Percentiles rank a stretch among this genome's conserved stretches.
phyloP scores from a whole-genome alignment of 1,140 invertebrate species.

The Nephila pilipes region DNA sequence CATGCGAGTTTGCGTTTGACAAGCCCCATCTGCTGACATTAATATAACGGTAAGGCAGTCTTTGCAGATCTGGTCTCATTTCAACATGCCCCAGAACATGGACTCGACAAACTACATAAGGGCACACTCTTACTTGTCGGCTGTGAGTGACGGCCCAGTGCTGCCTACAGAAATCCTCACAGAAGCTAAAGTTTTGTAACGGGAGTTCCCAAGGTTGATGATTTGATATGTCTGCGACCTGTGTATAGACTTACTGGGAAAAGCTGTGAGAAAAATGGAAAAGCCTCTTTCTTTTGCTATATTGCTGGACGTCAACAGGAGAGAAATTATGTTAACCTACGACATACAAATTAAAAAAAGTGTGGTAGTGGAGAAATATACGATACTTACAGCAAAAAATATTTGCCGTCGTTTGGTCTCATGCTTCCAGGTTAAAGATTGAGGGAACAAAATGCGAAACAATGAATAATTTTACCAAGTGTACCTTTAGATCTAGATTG shows the following conservation, averaged over 20 bases:
- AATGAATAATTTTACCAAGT: too few relatives aligned
- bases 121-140: constrained; percentile 10
- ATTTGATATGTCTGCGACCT: not conserved
- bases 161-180: constrained; percentile 69
- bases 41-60: not conserved
- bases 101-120: not conserved
- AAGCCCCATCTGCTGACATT: not conserved
- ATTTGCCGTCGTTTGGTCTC: constrained; percentile 82
- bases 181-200: constrained; percentile 75
- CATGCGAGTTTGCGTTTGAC: constrained; percentile 11
- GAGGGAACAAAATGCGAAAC: constrained; percentile 43
- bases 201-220: not conserved
- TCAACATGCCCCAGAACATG: not conserved
- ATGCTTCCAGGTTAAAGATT: constrained; percentile 27
- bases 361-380: constrained; percentile 80
- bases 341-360: too few relatives aligned
- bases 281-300: constrained; percentile 59
- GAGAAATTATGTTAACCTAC: constrained; percentile 36
- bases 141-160: not conserved
- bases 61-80: constrained; percentile 13
- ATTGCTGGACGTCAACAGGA: constrained; percentile 56
- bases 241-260: fast-evolving
- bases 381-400: constrained; percentile 84
- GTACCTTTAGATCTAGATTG: too few relatives aligned
- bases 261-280: not conserved